Evolutionary conservation across 1,140 invertebrate genomes (phyloP), one percentile per base, ranked within the genome.

Genomic region (Leptonema lineaticorne): DNA sequence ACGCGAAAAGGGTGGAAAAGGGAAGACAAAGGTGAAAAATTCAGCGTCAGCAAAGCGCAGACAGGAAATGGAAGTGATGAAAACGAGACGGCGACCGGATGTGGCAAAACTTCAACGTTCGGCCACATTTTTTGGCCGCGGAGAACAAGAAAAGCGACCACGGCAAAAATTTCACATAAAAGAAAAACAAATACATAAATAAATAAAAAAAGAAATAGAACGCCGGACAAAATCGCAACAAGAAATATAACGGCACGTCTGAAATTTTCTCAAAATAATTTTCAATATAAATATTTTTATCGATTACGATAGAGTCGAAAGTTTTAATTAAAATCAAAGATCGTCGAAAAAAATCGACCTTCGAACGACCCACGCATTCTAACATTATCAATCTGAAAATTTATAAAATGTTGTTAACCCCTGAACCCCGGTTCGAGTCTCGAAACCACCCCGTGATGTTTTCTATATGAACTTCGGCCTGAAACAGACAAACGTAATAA

Each of bases 401-500:
- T n/a, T 33, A 33, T 6, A 41, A 41, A 41, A 41, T 41, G 37
- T 41, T 41, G 37, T 4, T 41, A 11, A 11, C 16, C 11, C 2
- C 37, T 41, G 37, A 4, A 11, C n/a, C n/a, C n/a, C n/a, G n/a
- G n/a, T n/a, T n/a, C n/a, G n/a, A n/a, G 16, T 41, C 2, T 9
- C 9, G 37, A 14, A 41, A 11, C 37, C 2, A 14, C 37, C 37
- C 11, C 37, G 37, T 41, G 37, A 16, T 11, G 9, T 41, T 41
- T 41, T n/a, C n/a, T n/a, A 16, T 41, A 4, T 41, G 2, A 16
- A 9, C 2, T 41, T 16, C 48, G 20, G 18, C 48, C 48, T 53
- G 48, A 22, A 53, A 26, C 18, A 53, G 48, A 53, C 48, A 53
- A 53, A 53, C 11, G 4, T 18, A 3, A 53, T 53, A 53, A 53